Percentiles rank a stretch among this genome's conserved stretches.
Conservation (phyloP, 2,797 vertebrate genomes). For the Phoxinus dragarum region DNA sequence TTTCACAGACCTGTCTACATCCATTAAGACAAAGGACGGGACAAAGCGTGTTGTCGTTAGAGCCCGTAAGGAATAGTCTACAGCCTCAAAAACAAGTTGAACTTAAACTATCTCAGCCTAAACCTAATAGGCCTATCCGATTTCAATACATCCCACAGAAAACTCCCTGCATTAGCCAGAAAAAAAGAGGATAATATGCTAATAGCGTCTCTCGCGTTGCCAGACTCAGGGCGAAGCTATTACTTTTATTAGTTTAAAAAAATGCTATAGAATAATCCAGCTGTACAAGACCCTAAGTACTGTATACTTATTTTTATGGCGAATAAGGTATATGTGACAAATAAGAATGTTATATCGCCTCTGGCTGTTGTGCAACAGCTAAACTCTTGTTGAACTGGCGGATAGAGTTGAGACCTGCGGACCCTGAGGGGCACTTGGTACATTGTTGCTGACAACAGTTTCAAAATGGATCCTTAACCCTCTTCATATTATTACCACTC, state of each 20-base stretch:
- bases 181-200: slow-evolving; percentile 19
- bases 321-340: slow-evolving; percentile 2
- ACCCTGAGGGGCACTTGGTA: slow-evolving; percentile 39
- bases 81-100: slow-evolving; percentile 33
- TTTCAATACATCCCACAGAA: slow-evolving; percentile 30
- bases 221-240: background rate
- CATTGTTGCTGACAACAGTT: slow-evolving; percentile 49
- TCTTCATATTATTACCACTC: slow-evolving; percentile 37
- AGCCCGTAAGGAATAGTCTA: slow-evolving; percentile 8
- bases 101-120: slow-evolving; percentile 31
- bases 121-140: slow-evolving; percentile 22
- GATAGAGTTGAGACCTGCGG: slow-evolving; percentile 22
- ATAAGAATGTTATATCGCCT: slow-evolving; percentile 11
- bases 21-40: slow-evolving; percentile 38
- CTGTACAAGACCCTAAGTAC: background rate
- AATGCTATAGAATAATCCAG: background rate
- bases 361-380: slow-evolving; percentile 34
- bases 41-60: slow-evolving; percentile 14
- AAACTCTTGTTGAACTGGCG: background rate
- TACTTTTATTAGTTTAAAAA: slow-evolving; percentile 28
- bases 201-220: slow-evolving; percentile 6
- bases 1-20: slow-evolving; percentile 38
- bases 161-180: background rate
- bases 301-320: background rate
- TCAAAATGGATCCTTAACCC: slow-evolving; percentile 54